Conservation (phyloP, 2,113 vertebrate genomes). For the Cacatua alba region DNA sequence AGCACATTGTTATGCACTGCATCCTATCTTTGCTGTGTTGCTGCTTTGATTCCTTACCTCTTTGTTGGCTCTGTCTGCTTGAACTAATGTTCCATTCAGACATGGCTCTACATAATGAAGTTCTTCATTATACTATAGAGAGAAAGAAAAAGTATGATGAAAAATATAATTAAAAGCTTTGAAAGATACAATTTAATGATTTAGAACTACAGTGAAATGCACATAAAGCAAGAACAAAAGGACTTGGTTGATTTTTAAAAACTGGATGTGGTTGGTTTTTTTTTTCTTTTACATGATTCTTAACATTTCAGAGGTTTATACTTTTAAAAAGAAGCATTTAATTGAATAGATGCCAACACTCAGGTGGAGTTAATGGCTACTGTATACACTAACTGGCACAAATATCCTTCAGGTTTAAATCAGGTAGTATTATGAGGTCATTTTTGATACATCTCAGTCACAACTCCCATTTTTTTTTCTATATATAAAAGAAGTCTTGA, state of each 20-base stretch:
- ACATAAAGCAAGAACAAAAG: background rate
- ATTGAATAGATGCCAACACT: background rate
- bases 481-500: background rate
- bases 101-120: slow-evolving; percentile 96
- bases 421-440: background rate
- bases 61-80: slow-evolving; percentile 97
- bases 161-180: slow-evolving; percentile 44
- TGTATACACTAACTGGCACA: background rate
- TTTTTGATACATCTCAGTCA: background rate
- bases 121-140: slow-evolving; percentile 92
- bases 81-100: slow-evolving; percentile 94
- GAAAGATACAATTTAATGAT: slow-evolving; percentile 25
- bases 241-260: background rate
- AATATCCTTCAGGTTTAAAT: background rate
- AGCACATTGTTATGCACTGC: background rate
- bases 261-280: background rate
- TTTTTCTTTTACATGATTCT: background rate
- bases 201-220: slow-evolving; percentile 7
- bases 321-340: background rate
- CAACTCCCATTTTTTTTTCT: background rate
- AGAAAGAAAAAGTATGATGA: slow-evolving; percentile 40
- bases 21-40: background rate
- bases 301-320: background rate
- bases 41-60: slow-evolving; percentile 82
- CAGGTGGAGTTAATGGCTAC: background rate